Evolutionary conservation across 2,113 vertebrate species (phyloP).

Genomic region (Lamprotornis superbus): DNA sequence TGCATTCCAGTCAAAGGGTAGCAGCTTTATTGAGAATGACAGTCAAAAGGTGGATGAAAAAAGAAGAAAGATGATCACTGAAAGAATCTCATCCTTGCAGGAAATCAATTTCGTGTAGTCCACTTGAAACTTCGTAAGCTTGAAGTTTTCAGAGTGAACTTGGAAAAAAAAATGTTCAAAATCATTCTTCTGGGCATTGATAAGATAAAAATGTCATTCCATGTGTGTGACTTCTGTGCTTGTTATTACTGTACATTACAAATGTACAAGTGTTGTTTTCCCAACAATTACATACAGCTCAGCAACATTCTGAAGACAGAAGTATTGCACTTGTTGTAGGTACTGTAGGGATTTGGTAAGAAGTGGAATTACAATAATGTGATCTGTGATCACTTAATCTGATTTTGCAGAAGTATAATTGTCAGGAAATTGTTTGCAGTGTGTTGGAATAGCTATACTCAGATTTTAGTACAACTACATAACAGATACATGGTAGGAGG

Average conservation of each 20-base stretch:
- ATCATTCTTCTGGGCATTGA: background rate
- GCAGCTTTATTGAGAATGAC: background rate
- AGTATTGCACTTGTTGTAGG: background rate
- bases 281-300: background rate
- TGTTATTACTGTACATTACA: background rate
- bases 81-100: background rate
- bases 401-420: background rate
- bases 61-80: background rate
- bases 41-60: background rate
- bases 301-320: background rate
- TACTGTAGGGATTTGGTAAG: background rate
- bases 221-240: background rate
- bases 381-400: background rate
- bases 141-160: background rate
- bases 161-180: background rate
- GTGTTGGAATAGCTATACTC: background rate
- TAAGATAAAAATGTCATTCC: background rate
- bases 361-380: background rate
- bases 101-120: background rate
- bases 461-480: accelerated
- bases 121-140: background rate
- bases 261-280: background rate
- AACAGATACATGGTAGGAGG: background rate
- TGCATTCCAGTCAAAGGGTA: background rate
- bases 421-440: background rate